Base-by-base conservation (phyloP, 2,888 invertebrate genomes). In the Andricus quercusramuli region DNA sequence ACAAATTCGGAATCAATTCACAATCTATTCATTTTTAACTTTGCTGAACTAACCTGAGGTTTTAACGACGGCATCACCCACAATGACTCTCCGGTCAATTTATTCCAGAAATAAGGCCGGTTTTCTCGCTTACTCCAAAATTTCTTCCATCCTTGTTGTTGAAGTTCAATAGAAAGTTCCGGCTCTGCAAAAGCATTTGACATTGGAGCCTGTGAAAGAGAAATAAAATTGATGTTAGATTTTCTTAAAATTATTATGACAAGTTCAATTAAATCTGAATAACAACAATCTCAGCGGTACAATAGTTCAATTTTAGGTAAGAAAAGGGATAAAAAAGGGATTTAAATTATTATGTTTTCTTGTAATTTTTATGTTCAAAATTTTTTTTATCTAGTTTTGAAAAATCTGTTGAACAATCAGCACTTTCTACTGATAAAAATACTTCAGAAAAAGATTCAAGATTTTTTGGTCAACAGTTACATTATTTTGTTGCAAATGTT, bases 111-210 rank as follows among this genome's bases (percentile, higher is more conserved):
- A 93, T 99, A 99, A 2, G 98, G 98, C 44, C 99, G 94, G 91
- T 97, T 98, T 93, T 99, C 99, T 79, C 99, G 94, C 91, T 98
- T 97, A 29, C 98, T 99, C 99, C 99, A 99, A 93, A 97, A 98
- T 89, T 97, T 98, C 83, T 98, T 95, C 99, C 99, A 99, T 8
- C 99, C 99, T 91, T 97, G 97, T 90, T 97, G 97, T 11, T 96
- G 93, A 70, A 97, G 92, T 90, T 96, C 96, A 20, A 94, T 93
- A 5, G 96, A 95, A 77, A 96, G 92, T 89, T 93, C 93, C n/a
- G 91, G 91, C 79, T 93, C 93, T 9, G 93, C 89, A 85, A 89
- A 93, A 67, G 88, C 89, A 56, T 90, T 92, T 59, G 89, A 89
- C 47, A 88, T 83, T 13, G 84, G 79, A 41, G 86, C 81, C 88